Percentiles rank a stretch among this genome's conserved stretches.
Evolutionary conservation across 2,888 invertebrate genomes (phyloP).

Genomic region (Eumacrocentrus americanus): DNA sequence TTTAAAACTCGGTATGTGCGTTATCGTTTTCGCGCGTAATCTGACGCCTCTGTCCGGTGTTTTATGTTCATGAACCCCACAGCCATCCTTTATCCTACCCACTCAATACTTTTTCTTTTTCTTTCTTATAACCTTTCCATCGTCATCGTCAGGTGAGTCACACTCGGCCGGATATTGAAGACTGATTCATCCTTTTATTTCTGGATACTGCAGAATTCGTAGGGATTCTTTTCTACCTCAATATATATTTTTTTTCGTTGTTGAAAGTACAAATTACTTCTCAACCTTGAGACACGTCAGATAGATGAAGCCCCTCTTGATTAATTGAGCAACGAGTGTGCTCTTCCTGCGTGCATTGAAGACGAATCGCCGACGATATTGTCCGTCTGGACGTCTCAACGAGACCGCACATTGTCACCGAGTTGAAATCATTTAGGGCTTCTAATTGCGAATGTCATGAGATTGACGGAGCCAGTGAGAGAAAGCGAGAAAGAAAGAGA

Average conservation of each 20-base stretch:
- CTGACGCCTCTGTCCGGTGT: conserved; percentile 18
- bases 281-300: conserved; percentile 7
- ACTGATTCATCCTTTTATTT: conserved; percentile 26
- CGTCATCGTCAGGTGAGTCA: conserved; percentile 26
- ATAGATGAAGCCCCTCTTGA: neutral
- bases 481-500: too few species aligned
- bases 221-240: conserved; percentile 9
- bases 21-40: conserved; percentile 24
- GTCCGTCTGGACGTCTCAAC: neutral
- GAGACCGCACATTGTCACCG: neutral
- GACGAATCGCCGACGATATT: conserved; percentile 29
- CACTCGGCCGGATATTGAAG: conserved; percentile 23
- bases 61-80: conserved; percentile 5
- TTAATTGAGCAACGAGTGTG: conserved; percentile 13
- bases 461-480: neutral
- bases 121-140: neutral
- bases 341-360: conserved; percentile 37
- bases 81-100: conserved; percentile 5
- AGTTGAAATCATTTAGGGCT: neutral
- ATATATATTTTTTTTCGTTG: neutral
- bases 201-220: conserved; percentile 10
- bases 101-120: conserved; percentile 6
- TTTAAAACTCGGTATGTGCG: neutral
- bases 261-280: neutral
- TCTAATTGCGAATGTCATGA: neutral